Base-by-base conservation (phyloP, 2,888 invertebrate genomes). In the Carcina quercana region DNA sequence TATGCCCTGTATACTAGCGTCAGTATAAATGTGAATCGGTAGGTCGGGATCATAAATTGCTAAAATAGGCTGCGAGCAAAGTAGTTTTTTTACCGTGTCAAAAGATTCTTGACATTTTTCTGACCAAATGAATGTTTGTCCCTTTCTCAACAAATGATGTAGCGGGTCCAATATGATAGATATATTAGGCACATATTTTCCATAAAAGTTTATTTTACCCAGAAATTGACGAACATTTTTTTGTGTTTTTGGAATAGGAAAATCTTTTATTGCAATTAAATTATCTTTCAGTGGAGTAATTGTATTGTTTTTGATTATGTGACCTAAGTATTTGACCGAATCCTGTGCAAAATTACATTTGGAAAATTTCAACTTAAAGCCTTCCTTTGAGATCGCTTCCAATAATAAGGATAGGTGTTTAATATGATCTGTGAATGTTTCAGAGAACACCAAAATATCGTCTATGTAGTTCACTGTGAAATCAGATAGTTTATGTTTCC, bases 21-120 rank as follows among this genome's bases (percentile, higher is more conserved):
- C 50, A 7, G 47, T 50, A 27, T 48, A 47, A 25, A 50, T 51
- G 8, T 43, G 22, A 7, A 53, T 51, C 10, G 47, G 48, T 22
- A 46, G 32, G 13, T 45, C 14, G 15, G 14, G 28, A 32, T 47
- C 49, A 39, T 39, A 49, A 10, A 50, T 50, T 28, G 35, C 36
- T 10, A 43, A 13, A 12, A 45, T 13, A 13, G 43, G 43, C 34
- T 45, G 24, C 5, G 41, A 44, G 20, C 47, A 45, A 15, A 42
- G 14, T 6, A 38, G 8, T 3, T 28, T 24, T 35, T 47, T 47
- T 35, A 44, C 37, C 12, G 10, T 30, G 1, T 40, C 35, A 40
- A 45, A 44, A 13, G 42, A 19, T 25, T 40, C 26, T 41, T 46
- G 32, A 31, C 44, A 50, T 15, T 32, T 6, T n/a, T 37, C 26